These are phyloP conservation scores for Drosophila paranaensis DNA, from an alignment of 2,888 invertebrate species.

Conservation along the genomic window DNA sequence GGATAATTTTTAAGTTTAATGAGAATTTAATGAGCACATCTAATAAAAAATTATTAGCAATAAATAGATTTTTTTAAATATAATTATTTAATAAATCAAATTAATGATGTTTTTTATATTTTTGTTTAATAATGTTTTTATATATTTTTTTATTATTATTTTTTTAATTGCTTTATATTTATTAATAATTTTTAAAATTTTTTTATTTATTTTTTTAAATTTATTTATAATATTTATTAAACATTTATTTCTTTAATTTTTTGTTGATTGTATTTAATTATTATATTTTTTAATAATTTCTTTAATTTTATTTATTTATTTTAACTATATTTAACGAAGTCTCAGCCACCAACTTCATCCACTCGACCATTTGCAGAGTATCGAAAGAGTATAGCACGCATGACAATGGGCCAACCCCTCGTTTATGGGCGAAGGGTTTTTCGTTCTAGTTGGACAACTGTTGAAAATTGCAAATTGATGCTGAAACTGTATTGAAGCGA, in stretches of 20 bases:
- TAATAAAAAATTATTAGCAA: no score
- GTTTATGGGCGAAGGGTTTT: constrained; percentile 15
- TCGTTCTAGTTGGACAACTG: constrained; percentile 54
- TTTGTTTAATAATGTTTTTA: no score
- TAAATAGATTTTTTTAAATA: no score
- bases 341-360: neutral
- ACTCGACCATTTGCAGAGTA: constrained; percentile 22
- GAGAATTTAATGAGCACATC: no score
- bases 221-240: neutral
- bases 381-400: constrained; percentile 44
- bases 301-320: neutral
- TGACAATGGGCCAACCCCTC: constrained; percentile 49
- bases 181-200: neutral
- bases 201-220: neutral
- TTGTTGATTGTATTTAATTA: no score
- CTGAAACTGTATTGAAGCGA: constrained; percentile 41
- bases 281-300: neutral
- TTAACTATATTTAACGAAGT: neutral
- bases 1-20: no score
- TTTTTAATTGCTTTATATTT: no score
- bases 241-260: no score
- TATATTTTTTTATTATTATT: no score
- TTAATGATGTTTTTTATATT: no score
- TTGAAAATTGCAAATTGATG: constrained; percentile 64
- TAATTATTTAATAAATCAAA: no score